Conservation (phyloP, 2,797 vertebrate genomes). For the Acropternis orthonyx region DNA sequence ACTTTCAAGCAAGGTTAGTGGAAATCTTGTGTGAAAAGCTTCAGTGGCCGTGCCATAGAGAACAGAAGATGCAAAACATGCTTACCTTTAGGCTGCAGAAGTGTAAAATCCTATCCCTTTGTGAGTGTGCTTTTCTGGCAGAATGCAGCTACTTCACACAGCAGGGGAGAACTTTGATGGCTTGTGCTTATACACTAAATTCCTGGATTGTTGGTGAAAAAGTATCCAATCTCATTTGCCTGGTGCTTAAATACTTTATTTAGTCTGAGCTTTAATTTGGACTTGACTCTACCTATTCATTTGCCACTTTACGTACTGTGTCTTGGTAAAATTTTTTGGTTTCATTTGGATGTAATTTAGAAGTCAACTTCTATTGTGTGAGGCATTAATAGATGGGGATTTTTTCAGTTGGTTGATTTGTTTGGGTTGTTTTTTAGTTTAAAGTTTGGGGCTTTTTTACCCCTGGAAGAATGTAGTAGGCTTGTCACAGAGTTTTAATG, state of each 20-base stretch:
- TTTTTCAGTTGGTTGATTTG: neutral
- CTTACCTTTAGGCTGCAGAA: neutral
- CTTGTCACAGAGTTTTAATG: neutral
- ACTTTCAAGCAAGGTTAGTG: neutral
- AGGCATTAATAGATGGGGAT: fast-evolving
- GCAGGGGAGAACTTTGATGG: neutral
- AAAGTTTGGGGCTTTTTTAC: neutral
- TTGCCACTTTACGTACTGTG: neutral
- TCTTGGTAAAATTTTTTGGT: neutral
- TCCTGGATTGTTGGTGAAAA: neutral
- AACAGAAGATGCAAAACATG: neutral
- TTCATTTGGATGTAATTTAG: neutral
- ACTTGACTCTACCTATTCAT: neutral
- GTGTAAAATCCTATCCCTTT: neutral
- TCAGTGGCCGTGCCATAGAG: neutral
- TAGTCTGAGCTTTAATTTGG: neutral
- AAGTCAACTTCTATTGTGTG: neutral
- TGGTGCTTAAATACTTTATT: neutral
- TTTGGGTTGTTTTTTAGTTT: neutral
- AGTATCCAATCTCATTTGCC: neutral
- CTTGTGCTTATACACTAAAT: neutral
- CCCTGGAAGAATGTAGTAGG: fast-evolving
- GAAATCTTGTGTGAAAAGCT: neutral
- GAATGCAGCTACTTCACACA: neutral
- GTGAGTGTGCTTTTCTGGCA: neutral